Base-by-base conservation (phyloP, 2,888 invertebrate species). In the Xestia xanthographa region DNA sequence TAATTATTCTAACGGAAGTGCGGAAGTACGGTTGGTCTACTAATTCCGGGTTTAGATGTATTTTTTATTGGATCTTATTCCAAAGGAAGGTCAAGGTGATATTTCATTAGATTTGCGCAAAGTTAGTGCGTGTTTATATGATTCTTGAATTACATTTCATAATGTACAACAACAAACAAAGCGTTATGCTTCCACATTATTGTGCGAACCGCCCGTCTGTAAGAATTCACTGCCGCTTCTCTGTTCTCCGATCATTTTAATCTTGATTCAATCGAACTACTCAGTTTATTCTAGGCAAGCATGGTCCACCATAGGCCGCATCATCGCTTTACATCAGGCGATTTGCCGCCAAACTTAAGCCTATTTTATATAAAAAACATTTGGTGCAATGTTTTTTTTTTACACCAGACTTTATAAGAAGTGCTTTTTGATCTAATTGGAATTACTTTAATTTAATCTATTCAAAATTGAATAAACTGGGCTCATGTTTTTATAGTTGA, bases 1-100 rank as follows among this genome's bases (percentile, higher is more conserved):
- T 85, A 68, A 72, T 45, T 56, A 72, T 45, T 56, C 43, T n/a
- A 65, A 79, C 80, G 83, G 87, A 85, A 80, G 80, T 80, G 56
- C 75, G 72, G 79, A 86, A 70, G 65, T 80, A 45, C 34, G 12
- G 50, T 70, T 72, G 75, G 26, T 71, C 63, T 63, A 66, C 62
- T 69, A 65, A 79, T 86, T 86, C 77, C 86, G 86, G 70, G 79
- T 79, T 34, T 34, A 14, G 66, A 67, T 2, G 53, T 48, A n/a
- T 22, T 29, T 62, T 62, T 34, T 60, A 34, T 48, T 45, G 6
- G 5, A 56, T 67, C 34, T 68, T 14, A 1, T 66, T 71, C 2
- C 43, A 9, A 22, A 34, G 43, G 34, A 73, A 83, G 67, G 75
- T 73, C 85, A 84, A 71, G 66, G 68, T 26, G 29, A 63, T 66